These are phyloP conservation scores for Gallinago solitaria DNA, from an alignment of 2,797 vertebrate genomes.

Conservation along the genomic window DNA sequence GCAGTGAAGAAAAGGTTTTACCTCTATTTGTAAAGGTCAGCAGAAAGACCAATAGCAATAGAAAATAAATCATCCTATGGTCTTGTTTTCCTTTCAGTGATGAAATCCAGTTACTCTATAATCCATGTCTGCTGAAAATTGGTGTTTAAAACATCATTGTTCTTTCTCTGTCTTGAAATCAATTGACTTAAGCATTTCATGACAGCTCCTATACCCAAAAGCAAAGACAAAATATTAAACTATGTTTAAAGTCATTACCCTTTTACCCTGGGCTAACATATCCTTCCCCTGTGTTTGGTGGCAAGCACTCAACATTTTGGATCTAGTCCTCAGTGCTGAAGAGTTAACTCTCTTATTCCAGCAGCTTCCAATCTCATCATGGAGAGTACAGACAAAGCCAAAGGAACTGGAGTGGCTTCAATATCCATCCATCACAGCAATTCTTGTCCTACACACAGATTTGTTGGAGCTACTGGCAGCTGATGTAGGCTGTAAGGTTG, in stretches of 20 bases:
- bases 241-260: neutral
- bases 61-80: neutral
- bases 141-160: neutral
- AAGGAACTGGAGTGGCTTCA: neutral
- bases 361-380: neutral
- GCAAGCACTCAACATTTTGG: neutral
- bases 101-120: constrained; percentile 30
- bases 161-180: constrained; percentile 13
- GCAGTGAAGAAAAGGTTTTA: neutral
- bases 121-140: neutral
- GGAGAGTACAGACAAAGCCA: neutral
- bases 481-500: neutral
- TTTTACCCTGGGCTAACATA: neutral
- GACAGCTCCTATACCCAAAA: neutral
- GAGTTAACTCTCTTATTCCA: neutral
- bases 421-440: neutral
- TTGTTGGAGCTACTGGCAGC: neutral
- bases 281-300: neutral
- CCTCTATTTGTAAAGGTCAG: constrained; percentile 18
- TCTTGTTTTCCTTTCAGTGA: neutral
- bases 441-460: neutral
- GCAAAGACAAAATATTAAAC: neutral
- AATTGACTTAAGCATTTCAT: constrained; percentile 1
- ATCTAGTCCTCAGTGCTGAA: neutral
- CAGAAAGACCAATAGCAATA: neutral